phyloP scores from a whole-genome alignment of 2,797 vertebrate genomes.

The Gymnodraco acuticeps region DNA sequence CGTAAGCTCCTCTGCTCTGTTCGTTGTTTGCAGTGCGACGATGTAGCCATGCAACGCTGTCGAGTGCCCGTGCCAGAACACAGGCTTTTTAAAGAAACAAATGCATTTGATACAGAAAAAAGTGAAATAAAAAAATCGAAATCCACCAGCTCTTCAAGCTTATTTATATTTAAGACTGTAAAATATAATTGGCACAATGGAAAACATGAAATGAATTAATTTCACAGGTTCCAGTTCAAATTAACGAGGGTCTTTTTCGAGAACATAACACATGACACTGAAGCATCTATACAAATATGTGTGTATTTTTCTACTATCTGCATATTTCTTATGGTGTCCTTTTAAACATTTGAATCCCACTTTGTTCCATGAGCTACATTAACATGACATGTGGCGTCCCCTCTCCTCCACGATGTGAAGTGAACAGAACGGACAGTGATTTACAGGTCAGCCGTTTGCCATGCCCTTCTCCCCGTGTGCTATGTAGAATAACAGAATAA shows the following conservation, averaged over 20 bases:
- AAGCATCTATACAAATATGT: constrained; percentile 71
- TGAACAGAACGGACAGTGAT: constrained; percentile 59
- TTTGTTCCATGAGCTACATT: constrained; percentile 61
- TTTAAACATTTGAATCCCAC: constrained; percentile 50
- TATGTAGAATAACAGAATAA: constrained; percentile 66
- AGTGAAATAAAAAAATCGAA: constrained; percentile 67
- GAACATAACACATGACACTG: constrained; percentile 55
- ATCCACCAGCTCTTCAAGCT: constrained; percentile 79
- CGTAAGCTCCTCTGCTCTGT: constrained; percentile 80
- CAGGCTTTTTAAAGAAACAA: constrained; percentile 70
- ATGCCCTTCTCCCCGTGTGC: constrained; percentile 38
- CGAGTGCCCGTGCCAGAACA: constrained; percentile 68
- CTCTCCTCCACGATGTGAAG: constrained; percentile 29
- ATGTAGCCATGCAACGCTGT: constrained; percentile 83
- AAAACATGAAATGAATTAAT: constrained; percentile 65
- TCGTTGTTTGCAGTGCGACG: constrained; percentile 81
- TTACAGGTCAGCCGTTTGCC: constrained; percentile 68
- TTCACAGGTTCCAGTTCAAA: constrained; percentile 81
- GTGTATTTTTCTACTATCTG: constrained; percentile 48
- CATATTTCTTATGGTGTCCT: constrained; percentile 49
- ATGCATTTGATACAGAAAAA: constrained; percentile 77
- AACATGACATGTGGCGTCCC: constrained; percentile 54
- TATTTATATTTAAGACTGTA: constrained; percentile 81
- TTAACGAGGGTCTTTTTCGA: constrained; percentile 48
- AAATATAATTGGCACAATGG: constrained; percentile 77